Evolutionary conservation across 2,113 vertebrate genomes (phyloP), one percentile per base, ranked within the genome.

Genomic region (Callipepla californica): DNA sequence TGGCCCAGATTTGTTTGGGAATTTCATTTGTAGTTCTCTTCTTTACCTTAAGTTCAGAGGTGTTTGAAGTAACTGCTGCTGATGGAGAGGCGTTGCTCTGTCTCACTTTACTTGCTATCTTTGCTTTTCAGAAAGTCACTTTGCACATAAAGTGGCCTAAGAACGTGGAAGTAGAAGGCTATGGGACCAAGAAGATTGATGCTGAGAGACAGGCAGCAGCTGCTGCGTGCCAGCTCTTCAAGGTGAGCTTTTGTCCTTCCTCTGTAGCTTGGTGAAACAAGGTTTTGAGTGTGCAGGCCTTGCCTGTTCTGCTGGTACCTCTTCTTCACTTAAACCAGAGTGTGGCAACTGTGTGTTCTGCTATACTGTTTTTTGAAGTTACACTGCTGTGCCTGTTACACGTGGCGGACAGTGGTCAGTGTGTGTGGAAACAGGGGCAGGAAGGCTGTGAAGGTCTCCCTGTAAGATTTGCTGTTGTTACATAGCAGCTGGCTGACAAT

Each of bases 131-230:
- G 99, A 99, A 97, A 97, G 99, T 98, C 73, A 99, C 98, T 12
- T 98, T 99, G 63, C 98, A 98, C 5, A 96, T 99, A 51, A 97
- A 96, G 59, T 99, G 99, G 99, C 99, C 99, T 3, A 98, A 97
- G 97, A 98, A 96, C 4, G 98, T 99, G 61, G 98, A 99, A 87
- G 98, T 98, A 53, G 98, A 99, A 93, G 99, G 98, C 61, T 98
- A 97, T 38, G 98, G 98, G 72, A 97, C 98, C 82, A 99, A 98
- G 96, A 99, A 98, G 97, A 95, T 98, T 0, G 98, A 99, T 2
- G 99, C 99, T 0, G 99, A 99, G 90, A 97, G 98, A 11, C 97
- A 98, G 45, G 99, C 99, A 11, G 99, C 99, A 1, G 99, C 99
- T 0, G 98, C 98, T 1, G 99, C 98, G 6, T 99, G 99, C 87